These are phyloP conservation scores for Drosophila differens DNA, from an alignment of 2,888 invertebrate genomes.

Conservation along the genomic window DNA sequence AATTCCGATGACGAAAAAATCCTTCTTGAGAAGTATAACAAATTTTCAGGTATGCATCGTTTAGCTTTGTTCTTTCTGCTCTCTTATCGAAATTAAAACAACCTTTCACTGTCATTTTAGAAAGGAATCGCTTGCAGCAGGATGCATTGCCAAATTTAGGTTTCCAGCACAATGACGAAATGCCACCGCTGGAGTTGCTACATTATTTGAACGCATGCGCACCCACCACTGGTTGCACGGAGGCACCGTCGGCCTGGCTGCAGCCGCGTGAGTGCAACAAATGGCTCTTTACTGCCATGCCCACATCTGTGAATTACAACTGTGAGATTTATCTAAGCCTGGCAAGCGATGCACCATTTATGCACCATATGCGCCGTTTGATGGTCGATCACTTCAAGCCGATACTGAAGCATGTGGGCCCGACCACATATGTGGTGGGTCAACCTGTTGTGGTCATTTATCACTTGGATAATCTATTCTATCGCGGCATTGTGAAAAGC, in stretches of 20 bases:
- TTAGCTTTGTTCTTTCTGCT: background rate
- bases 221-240: constrained; percentile 29
- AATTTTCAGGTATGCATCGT: constrained; percentile 7
- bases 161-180: constrained; percentile 35
- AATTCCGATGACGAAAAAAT: background rate
- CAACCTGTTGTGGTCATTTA: constrained; percentile 90
- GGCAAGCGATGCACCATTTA: constrained; percentile 73
- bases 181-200: constrained; percentile 53
- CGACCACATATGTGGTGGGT: constrained; percentile 82
- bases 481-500: constrained; percentile 87
- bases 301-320: constrained; percentile 88
- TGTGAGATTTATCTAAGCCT: constrained; percentile 86
- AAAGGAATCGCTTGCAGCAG: background rate
- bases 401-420: background rate
- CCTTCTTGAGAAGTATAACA: background rate
- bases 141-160: background rate
- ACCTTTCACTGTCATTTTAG: background rate
- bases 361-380: constrained; percentile 86
- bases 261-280: constrained; percentile 86
- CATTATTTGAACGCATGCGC: constrained; percentile 33
- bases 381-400: constrained; percentile 86
- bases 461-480: constrained; percentile 89
- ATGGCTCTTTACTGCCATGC: constrained; percentile 87
- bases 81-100: background rate
- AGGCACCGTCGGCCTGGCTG: constrained; percentile 87